Evolutionary conservation across 2,797 vertebrate genomes (phyloP).

Genomic region (Eidolon dupreanum): DNA sequence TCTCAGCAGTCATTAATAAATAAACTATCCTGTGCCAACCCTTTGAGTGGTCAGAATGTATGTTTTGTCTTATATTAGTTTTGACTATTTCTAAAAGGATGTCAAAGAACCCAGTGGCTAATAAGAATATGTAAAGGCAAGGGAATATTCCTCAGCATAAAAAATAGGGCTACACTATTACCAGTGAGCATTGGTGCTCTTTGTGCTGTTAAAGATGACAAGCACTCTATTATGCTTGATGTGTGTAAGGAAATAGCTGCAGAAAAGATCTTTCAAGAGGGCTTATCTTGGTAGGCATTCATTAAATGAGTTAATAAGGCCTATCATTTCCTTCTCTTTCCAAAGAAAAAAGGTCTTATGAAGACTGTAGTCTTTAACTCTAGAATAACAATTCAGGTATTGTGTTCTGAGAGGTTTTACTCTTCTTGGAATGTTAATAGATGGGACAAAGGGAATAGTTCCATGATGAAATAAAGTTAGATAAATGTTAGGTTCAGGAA

Average conservation of each 20-base stretch:
- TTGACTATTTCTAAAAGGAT: constrained; percentile 17
- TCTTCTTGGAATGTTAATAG: background rate
- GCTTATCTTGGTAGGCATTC: background rate
- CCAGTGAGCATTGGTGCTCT: background rate
- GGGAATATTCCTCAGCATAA: background rate
- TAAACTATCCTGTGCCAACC: background rate
- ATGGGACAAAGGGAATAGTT: background rate
- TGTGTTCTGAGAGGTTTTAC: background rate
- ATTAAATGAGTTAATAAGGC: constrained; percentile 38
- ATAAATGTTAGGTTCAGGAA: background rate
- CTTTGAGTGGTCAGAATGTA: background rate
- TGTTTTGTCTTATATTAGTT: background rate
- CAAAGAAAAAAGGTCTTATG: background rate
- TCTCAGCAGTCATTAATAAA: background rate
- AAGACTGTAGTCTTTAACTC: background rate
- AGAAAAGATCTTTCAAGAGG: background rate
- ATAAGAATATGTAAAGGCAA: background rate
- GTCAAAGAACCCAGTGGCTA: background rate
- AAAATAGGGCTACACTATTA: background rate
- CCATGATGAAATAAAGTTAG: background rate
- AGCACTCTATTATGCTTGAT: background rate
- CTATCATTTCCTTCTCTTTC: background rate
- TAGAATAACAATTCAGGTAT: constrained; percentile 21
- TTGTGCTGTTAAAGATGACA: constrained; percentile 14
- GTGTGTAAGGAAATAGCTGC: constrained; percentile 6